Evolutionary conservation across 2,888 invertebrate genomes (phyloP), one percentile per base, ranked within the genome.

Genomic region (Eupeodes latifasciatus): DNA sequence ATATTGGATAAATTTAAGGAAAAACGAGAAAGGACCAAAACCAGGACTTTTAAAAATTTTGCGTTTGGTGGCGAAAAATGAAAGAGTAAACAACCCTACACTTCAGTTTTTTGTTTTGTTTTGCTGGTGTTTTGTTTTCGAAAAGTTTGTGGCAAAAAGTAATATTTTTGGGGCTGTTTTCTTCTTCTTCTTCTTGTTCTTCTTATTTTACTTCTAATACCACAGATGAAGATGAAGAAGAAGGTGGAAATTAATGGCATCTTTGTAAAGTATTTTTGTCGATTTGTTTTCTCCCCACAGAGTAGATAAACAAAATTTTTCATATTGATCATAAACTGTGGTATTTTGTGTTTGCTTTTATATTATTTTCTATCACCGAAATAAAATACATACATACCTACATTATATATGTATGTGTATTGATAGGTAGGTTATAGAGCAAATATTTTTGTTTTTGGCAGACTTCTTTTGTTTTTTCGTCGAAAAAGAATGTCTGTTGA

Each of bases 241-340:
- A 80, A 82, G 84, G 81, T 84, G 84, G 62, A 88, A 84, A 88
- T 84, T 81, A 84, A 88, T 84, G 84, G 84, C 67, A 69, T 84
- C 69, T 83, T 88, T 71, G 77, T 80, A 78, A 88, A 88, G 74
- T 76, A 78, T 87, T 87, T 83, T 83, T 72, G 83, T 88, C 87
- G 81, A 84, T 84, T 88, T 88, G 84, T 88, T 88, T 83, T 76
- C 76, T 47, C 62, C 76, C 76, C 69, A 69, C 67, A 67, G 72
- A 62, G 69, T 81, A 82, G 74, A 88, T 88, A 88, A 88, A 88
- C 84, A 84, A 84, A 88, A 88, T 81, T 81, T 74, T 69, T 88
- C 81, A 80, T 81, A 78, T 76, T 74, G 87, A 77, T 75, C 67
- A 85, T 81, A 85, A 82, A 86, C 62, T 78, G 78, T 74, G 61